Conservation (phyloP, 2,797 vertebrate genomes). For the Tragelaphus oryx region DNA sequence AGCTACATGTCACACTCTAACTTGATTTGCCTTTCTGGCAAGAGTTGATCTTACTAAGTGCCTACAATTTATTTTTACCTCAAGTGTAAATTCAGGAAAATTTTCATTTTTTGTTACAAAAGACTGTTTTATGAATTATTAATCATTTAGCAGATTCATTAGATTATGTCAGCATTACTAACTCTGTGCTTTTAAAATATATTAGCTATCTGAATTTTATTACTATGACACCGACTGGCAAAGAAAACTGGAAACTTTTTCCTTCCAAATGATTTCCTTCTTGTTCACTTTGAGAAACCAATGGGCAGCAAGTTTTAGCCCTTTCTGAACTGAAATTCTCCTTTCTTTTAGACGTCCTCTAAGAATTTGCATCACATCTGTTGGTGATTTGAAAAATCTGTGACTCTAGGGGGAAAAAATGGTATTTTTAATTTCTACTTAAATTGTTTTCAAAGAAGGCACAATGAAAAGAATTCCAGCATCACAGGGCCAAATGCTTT, state of each 20-base stretch:
- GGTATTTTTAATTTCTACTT: constrained; percentile 69
- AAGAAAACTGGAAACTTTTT: constrained; percentile 58
- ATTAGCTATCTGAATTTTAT: constrained; percentile 74
- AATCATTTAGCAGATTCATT: constrained; percentile 79
- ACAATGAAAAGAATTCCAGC: constrained; percentile 47
- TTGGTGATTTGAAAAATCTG: constrained; percentile 54
- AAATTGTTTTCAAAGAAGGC: constrained; percentile 58
- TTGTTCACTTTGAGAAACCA: constrained; percentile 32
- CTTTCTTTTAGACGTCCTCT: constrained; percentile 39
- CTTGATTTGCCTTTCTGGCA: background rate
- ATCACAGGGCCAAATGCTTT: constrained; percentile 64
- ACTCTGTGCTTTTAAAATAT: constrained; percentile 80
- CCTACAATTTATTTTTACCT: constrained; percentile 53
- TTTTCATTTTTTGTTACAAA: constrained; percentile 53
- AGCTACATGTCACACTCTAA: background rate
- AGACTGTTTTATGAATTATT: constrained; percentile 77
- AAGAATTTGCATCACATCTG: constrained; percentile 63
- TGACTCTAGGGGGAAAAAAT: constrained; percentile 54
- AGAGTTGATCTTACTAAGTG: constrained; percentile 9
- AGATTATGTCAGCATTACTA: constrained; percentile 70
- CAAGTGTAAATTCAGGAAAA: constrained; percentile 28
- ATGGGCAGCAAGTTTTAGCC: constrained; percentile 36
- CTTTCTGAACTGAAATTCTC: constrained; percentile 30
- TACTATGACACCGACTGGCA: constrained; percentile 71
- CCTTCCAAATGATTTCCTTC: constrained; percentile 62